Evolutionary conservation across 2,888 invertebrate species (phyloP).

Genomic region (Chelonus formosanus): DNA sequence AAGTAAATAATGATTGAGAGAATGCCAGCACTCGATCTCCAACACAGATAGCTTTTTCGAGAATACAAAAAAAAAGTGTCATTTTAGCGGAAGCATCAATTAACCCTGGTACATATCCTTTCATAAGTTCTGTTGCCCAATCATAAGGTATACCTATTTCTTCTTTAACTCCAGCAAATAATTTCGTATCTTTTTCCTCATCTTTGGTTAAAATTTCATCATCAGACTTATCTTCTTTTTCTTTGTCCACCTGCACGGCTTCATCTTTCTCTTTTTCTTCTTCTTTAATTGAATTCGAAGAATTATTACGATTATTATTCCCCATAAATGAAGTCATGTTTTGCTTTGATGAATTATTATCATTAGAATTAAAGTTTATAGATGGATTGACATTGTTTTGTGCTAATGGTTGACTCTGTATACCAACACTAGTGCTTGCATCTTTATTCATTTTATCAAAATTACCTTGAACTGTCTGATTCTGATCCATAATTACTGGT

Average conservation of each 20-base stretch:
- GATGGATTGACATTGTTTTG: slow-evolving; percentile 43
- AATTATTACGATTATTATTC: slow-evolving; percentile 45
- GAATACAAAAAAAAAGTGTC: slow-evolving; percentile 89
- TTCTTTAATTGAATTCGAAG: slow-evolving; percentile 67
- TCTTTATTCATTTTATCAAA: slow-evolving; percentile 51
- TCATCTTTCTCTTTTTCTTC: slow-evolving; percentile 66
- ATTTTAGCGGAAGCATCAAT: slow-evolving; percentile 95
- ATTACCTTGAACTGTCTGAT: slow-evolving; percentile 21
- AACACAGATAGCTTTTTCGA: slow-evolving; percentile 85
- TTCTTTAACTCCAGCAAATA: slow-evolving; percentile 69
- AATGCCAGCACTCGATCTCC: slow-evolving; percentile 94
- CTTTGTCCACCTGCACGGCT: slow-evolving; percentile 66
- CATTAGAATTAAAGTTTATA: slow-evolving; percentile 42
- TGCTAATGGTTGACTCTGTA: slow-evolving; percentile 49
- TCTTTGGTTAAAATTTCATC: slow-evolving; percentile 65
- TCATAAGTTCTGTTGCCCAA: slow-evolving; percentile 85
- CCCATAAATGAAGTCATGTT: slow-evolving; percentile 36
- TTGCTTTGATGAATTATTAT: slow-evolving; percentile 33
- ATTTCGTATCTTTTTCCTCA: slow-evolving; percentile 69
- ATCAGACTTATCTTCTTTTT: slow-evolving; percentile 67
- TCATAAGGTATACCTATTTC: slow-evolving; percentile 88
- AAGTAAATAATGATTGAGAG: slow-evolving; percentile 93
- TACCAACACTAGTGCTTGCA: slow-evolving; percentile 42
- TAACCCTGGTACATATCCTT: slow-evolving; percentile 86
- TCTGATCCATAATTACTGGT: slow-evolving; percentile 30